phyloP scores from a whole-genome alignment of 2,888 invertebrate species.

The Amitus sp. region DNA sequence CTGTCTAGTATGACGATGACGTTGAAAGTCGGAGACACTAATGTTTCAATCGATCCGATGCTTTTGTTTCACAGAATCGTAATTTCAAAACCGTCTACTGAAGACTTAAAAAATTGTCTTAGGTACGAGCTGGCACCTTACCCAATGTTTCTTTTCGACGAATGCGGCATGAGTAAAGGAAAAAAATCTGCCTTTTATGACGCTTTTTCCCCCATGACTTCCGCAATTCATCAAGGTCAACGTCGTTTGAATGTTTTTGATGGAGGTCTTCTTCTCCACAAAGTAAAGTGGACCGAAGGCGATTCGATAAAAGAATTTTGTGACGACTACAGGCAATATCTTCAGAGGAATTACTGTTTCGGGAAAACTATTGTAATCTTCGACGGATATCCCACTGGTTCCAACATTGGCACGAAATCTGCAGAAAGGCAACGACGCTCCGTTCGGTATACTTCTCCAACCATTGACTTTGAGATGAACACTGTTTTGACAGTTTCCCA shows the following conservation, averaged over 20 bases:
- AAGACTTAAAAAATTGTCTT: conserved; percentile 45
- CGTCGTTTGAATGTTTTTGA: conserved; percentile 44
- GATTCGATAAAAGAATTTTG: background rate
- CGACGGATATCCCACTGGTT: background rate
- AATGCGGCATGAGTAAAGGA: conserved; percentile 42
- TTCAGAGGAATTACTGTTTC: background rate
- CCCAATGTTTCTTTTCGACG: conserved; percentile 34
- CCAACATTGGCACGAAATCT: background rate
- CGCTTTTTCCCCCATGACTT: conserved; percentile 32
- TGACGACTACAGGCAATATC: background rate
- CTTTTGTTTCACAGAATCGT: conserved; percentile 46
- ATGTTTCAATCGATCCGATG: background rate
- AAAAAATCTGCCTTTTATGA: conserved; percentile 23
- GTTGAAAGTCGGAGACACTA: background rate
- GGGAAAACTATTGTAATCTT: background rate
- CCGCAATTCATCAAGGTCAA: conserved; percentile 36
- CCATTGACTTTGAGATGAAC: conserved; percentile 37
- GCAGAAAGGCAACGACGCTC: background rate
- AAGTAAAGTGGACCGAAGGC: conserved; percentile 26
- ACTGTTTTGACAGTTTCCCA: conserved; percentile 50
- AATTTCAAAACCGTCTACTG: conserved; percentile 39
- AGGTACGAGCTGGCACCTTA: conserved; percentile 35
- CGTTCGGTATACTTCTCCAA: conserved; percentile 6
- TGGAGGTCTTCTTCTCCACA: conserved; percentile 51
- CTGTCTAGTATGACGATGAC: background rate